Evolutionary conservation across 2,797 vertebrate genomes (phyloP).

Genomic region (Dryobates pubescens): DNA sequence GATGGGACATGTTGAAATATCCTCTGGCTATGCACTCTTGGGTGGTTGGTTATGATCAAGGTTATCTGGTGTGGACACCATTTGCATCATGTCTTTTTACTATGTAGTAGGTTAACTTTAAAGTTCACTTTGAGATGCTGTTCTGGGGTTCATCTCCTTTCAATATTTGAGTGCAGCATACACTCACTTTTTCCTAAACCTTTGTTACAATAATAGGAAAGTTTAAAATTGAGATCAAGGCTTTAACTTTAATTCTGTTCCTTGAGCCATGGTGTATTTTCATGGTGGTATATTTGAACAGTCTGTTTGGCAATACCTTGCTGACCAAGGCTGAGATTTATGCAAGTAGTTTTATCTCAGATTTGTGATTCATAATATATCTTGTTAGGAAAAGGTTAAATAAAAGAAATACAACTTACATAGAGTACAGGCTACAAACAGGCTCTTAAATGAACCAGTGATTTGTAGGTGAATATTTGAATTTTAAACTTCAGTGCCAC

Average conservation of each 20-base stretch:
- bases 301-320: neutral
- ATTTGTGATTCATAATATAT: neutral
- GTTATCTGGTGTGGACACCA: neutral
- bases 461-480: constrained; percentile 77
- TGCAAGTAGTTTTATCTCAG: constrained; percentile 11
- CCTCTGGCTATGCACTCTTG: neutral
- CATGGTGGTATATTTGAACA: neutral
- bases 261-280: neutral
- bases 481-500: constrained; percentile 71
- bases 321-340: neutral
- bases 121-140: neutral
- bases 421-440: neutral
- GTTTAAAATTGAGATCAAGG: constrained; percentile 12
- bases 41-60: neutral
- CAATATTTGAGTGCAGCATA: neutral
- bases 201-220: constrained; percentile 5
- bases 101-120: neutral
- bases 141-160: constrained; percentile 2
- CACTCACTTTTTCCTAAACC: neutral
- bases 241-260: constrained; percentile 25
- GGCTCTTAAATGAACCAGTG: constrained; percentile 72
- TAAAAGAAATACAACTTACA: neutral
- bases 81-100: neutral
- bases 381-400: constrained; percentile 29
- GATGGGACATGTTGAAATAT: neutral